phyloP scores from a whole-genome alignment of 2,113 vertebrate genomes.

The Muntiacus reevesi region DNA sequence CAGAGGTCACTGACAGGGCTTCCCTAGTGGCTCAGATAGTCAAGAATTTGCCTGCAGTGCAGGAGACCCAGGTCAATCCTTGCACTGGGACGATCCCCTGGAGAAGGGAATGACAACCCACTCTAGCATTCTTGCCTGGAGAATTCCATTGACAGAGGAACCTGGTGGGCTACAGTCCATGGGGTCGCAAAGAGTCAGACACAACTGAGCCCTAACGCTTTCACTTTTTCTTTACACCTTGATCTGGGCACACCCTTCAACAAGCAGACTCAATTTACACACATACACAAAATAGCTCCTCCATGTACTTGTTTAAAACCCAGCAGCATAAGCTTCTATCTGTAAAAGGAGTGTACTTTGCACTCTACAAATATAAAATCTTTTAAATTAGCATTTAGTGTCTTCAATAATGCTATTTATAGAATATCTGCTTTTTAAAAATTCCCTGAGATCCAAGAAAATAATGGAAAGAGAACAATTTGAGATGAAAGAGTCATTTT shows the following conservation, averaged over 20 bases:
- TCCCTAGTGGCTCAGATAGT: not conserved
- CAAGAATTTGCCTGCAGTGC: not conserved
- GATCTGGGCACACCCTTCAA: not conserved
- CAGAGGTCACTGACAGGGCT: not conserved
- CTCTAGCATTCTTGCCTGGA: not conserved
- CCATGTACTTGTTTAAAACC: not conserved
- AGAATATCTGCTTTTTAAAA: not conserved
- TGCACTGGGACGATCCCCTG: fast-evolving
- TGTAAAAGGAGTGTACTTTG: not conserved
- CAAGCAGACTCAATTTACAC: not conserved
- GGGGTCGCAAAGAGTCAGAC: not conserved
- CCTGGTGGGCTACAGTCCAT: not conserved
- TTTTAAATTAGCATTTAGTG: slow-evolving; percentile 22
- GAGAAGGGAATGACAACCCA: not conserved
- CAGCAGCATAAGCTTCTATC: not conserved
- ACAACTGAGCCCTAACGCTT: not conserved
- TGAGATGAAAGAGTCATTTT: slow-evolving; percentile 39
- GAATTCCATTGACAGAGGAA: not conserved
- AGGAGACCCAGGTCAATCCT: not conserved
- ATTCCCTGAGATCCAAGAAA: not conserved
- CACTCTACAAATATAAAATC: not conserved
- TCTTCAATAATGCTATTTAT: slow-evolving; percentile 2
- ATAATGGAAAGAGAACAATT: slow-evolving; percentile 13
- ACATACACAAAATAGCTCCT: not conserved
- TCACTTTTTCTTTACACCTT: not conserved